These are phyloP conservation scores for Axis porcinus DNA, from an alignment of 2,113 vertebrate genomes.

Conservation along the genomic window DNA sequence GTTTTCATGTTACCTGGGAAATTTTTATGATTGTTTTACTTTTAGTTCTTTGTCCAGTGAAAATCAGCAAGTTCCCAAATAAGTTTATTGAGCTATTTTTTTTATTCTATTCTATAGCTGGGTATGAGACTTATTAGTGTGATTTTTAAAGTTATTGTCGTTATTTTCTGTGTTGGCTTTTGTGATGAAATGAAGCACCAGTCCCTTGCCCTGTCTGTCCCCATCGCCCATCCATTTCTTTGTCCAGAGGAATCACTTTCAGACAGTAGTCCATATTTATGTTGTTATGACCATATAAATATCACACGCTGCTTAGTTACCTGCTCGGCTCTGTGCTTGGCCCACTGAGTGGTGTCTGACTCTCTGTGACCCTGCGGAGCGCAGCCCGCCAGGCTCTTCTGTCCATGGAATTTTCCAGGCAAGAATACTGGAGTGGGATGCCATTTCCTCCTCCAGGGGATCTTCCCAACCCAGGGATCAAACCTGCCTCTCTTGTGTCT, in stretches of 20 bases:
- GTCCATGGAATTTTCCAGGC: background rate
- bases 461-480: background rate
- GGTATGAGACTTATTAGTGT: background rate
- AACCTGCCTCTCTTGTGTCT: background rate
- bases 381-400: background rate
- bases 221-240: accelerated
- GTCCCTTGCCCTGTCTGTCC: background rate
- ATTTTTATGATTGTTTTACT: background rate
- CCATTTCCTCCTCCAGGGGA: background rate
- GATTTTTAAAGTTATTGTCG: background rate
- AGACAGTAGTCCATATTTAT: background rate
- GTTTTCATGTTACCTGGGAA: background rate
- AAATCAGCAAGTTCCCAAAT: background rate
- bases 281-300: background rate
- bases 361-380: background rate
- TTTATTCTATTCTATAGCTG: background rate
- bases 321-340: background rate
- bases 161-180: background rate
- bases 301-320: background rate
- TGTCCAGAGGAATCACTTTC: background rate
- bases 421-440: background rate
- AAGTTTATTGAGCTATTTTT: background rate
- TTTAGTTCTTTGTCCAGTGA: background rate
- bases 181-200: background rate
- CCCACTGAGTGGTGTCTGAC: background rate